Evolutionary conservation across 2,888 invertebrate species (phyloP), one percentile per base, ranked within the genome.

Genomic region (Apodemia mormo): DNA sequence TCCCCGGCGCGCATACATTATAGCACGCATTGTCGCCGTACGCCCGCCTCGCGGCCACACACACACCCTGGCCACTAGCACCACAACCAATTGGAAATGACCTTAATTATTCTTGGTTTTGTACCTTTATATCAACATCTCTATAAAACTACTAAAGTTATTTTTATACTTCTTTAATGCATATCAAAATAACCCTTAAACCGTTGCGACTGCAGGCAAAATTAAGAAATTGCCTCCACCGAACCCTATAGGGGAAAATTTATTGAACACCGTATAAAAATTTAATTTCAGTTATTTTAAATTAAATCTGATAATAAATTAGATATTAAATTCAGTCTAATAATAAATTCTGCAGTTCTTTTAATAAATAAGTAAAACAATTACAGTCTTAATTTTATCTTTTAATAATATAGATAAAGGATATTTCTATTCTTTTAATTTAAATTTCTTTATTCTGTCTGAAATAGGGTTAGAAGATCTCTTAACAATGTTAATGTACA

Each of bases 1-100:
- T 91, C 92, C 92, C 86, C 80, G 83, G 83, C 80, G 92, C 82
- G 92, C 92, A 93, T 92, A 91, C 85, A 93, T 93, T 92, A 92
- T 22, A 43, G 69, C 76, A 76, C 76, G 76, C 76, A 79, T 74
- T 78, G 78, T 78, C 79, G 75, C 73, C 68, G 74, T 64, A 74
- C 75, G 81, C 81, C 84, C 82, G 85, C 83, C 76, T 70, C 73
- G 65, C 67, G 78, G 73, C 78, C 77, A 77, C 77, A 78, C 76
- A 73, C 80, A 77, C 85, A 85, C 85, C 85, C 85, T 84, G 82
- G 80, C 73, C 81, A 61, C 66, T 54, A 74, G 75, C 75, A 79
- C 79, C 79, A 79, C 75, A 75, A 74, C 77, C 77, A 80, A 80
- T 79, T 79, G 79, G 73, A 79, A 80, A 79, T 78, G 74, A 73